Evolutionary conservation across 2,113 vertebrate species (phyloP), one percentile per base, ranked within the genome.

Genomic region (Gila orcuttii): DNA sequence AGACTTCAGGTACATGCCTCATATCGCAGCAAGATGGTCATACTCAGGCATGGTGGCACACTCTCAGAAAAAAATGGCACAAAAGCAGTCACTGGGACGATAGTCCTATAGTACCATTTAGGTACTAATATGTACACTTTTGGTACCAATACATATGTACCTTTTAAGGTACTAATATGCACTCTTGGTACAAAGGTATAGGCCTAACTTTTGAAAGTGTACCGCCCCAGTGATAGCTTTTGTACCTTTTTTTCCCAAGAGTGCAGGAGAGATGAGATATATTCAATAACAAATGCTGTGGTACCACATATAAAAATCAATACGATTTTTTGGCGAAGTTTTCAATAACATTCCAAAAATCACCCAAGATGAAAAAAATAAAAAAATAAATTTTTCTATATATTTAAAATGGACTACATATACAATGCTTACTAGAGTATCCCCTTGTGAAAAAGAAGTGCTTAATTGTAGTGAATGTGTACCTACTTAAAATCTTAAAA

Each of bases 1-100:
- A 82, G 98, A 99, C 92, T 99, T 99, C 95, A 98, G 98, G 98
- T 99, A 25, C 9, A 90, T 97, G 95, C 95, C 96, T 0, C 31
- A 85, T 0, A 96, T 96, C 15, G 31, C 4, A 12, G 36, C 23
- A 71, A 42, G 36, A 42, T 12, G 33, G 21, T 71, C 19, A 42
- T 12, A 23, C 68, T 69, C 15, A 2, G 1, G 15, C 52, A 55
- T 55, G 17, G 52, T 19, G 52, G 5, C 2, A 50, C 11, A 50
- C 13, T 17, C 50, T 17, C 50, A 52, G 15, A 6, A 52, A 52
- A 52, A 52, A 52, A 52, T 17, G 0, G 13, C 15, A 52, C 50
- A 52, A 52, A 52, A 50, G 12, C 13, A 5, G 15, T 50, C 47
- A 50, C 47, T 50, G 15, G 50, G 50, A 52, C 3, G 1, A 13